Percentiles rank a stretch among this genome's conserved stretches.
Evolutionary conservation across 2,113 vertebrate genomes (phyloP).

Genomic region (Etheostoma cragini): DNA sequence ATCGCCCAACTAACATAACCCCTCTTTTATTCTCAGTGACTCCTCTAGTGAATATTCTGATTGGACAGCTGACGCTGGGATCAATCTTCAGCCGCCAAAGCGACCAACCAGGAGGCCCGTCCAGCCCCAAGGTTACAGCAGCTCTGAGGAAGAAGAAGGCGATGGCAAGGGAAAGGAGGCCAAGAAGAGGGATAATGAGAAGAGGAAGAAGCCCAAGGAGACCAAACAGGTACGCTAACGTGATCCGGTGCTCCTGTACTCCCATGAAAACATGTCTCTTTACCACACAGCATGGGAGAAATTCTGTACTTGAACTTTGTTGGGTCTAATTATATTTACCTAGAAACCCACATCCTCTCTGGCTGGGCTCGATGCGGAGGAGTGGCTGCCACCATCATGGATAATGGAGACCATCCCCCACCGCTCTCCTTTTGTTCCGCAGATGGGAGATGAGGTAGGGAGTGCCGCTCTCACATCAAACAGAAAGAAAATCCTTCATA

Average conservation of each 20-base stretch:
- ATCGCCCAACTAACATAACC: neutral
- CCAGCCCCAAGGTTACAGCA: conserved; percentile 88
- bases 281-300: neutral
- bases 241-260: neutral
- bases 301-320: neutral
- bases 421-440: conserved; percentile 95
- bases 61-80: conserved; percentile 98
- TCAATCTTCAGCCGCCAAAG: conserved; percentile 98
- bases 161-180: conserved; percentile 65
- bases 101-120: conserved; percentile 89
- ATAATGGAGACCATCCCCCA: conserved; percentile 94
- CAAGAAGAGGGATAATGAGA: conserved; percentile 74
- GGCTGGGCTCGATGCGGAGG: conserved; percentile 89
- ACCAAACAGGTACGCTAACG: conserved; percentile 86
- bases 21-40: conserved; percentile 80
- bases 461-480: neutral
- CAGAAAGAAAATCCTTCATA: neutral
- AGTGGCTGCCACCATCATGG: conserved; percentile 95
- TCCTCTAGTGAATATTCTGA: conserved; percentile 98
- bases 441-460: conserved; percentile 98
- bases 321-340: neutral
- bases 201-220: conserved; percentile 90
- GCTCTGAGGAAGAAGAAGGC: conserved; percentile 93
- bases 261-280: neutral
- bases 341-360: conserved; percentile 90